Base-by-base conservation (phyloP, 1,140 invertebrate genomes). In the Akabosia matsudoensis region DNA sequence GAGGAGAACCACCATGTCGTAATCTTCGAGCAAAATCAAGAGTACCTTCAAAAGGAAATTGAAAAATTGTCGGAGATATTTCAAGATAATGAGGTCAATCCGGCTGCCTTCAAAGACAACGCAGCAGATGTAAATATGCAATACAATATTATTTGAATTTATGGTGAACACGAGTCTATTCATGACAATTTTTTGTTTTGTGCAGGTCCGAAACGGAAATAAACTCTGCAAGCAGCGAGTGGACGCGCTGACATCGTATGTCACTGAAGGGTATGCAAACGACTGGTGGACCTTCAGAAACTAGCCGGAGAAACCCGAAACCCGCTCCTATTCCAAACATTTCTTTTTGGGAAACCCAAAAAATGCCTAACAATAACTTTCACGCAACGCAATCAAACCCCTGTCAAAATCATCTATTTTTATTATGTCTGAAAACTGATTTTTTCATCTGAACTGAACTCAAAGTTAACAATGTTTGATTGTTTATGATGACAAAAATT, bases 51-150 rank as follows among this genome's bases (percentile, higher is more conserved):
- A 86, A 93, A 92, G 82, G 95, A 96, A 73, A 99, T 97, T 7
- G 97, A 99, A 88, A 95, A 91, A 80, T 88, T 99, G 73, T 97
- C 95, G 26, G 97, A 98, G n/a, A 87, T 99, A 98, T 88, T 89
- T 99, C 78, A 97, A 99, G 87, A 88, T 97, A 84, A 97, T 99
- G 82, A 98, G 96, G 76, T 94, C 93, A 98, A 98, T 88, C 88
- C 98, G 80, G 92, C 93, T 82, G 96, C 97, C 85, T 98, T 99
- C 85, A 99, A 99, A 87, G 96, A 98, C 86, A 98, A 98, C 89
- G 97, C 99, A 74, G n/a, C n/a, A 56, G 33, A 7, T 51, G 2
- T 13, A 7, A 45, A 18, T 45, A 10, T 45, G n/a, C n/a, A n/a
- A n/a, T n/a, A n/a, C n/a, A n/a, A 45, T 45, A 74, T 37, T 51